Evolutionary conservation across 2,113 vertebrate genomes (phyloP).

Genomic region (Scolopax mira): DNA sequence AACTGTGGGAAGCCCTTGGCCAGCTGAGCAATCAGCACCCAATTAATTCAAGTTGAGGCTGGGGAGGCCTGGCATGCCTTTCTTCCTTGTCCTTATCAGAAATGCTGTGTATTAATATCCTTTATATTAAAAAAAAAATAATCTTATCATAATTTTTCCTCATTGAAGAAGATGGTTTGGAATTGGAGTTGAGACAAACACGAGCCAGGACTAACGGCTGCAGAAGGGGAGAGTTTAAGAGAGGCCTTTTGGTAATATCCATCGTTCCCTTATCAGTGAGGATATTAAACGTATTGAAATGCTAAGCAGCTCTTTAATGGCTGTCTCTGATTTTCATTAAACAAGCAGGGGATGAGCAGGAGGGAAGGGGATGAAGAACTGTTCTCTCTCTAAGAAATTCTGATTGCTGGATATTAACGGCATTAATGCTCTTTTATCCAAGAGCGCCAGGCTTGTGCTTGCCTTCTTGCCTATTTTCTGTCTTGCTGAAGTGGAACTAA

Average conservation of each 20-base stretch:
- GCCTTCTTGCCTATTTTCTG: conserved; percentile 16
- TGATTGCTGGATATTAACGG: conserved; percentile 48
- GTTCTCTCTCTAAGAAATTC: conserved; percentile 26
- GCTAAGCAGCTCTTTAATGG: conserved; percentile 66
- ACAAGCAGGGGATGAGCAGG: conserved; percentile 30
- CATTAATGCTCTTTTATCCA: conserved; percentile 47
- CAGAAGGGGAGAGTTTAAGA: conserved; percentile 25
- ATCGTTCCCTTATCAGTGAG: conserved; percentile 63
- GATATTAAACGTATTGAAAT: conserved; percentile 54
- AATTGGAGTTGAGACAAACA: conserved; percentile 40
- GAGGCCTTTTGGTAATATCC: conserved; percentile 41
- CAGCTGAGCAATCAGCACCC: conserved; percentile 4
- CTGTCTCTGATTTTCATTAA: conserved; percentile 62
- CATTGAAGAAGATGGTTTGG: background rate
- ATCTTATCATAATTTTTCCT: conserved; percentile 47
- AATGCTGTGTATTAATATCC: conserved; percentile 24
- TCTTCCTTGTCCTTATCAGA: conserved; percentile 36
- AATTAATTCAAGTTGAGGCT: conserved; percentile 18
- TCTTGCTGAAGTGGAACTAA: conserved; percentile 31
- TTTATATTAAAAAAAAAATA: conserved; percentile 20
- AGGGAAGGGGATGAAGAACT: conserved; percentile 2
- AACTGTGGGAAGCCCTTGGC: background rate
- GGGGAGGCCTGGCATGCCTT: background rate
- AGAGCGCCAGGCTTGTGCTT: background rate
- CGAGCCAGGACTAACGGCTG: background rate